Evolutionary conservation across 2,888 invertebrate species (phyloP).

Genomic region (Brachyptera risi): DNA sequence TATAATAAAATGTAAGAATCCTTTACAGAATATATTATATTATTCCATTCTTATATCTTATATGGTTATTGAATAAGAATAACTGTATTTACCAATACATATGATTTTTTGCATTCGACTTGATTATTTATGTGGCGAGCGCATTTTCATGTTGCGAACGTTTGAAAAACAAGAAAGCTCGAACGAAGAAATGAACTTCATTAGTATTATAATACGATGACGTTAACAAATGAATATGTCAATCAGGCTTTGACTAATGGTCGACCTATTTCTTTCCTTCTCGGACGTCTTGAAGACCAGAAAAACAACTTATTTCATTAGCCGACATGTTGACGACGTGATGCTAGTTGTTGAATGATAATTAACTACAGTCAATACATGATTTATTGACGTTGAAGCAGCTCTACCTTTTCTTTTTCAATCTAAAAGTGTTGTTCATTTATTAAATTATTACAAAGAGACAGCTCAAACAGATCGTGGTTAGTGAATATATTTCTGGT

Average conservation of each 20-base stretch:
- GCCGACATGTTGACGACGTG: no score
- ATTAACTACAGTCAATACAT: no score
- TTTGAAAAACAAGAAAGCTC: background rate
- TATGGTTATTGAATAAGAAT: background rate
- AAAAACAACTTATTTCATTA: no score
- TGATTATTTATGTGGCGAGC: background rate
- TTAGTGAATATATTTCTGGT: no score
- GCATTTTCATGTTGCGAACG: background rate
- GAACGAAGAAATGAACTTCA: background rate
- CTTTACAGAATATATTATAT: background rate
- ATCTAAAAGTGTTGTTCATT: no score
- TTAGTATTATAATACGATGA: background rate
- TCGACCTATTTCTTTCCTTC: slow-evolving; percentile 3
- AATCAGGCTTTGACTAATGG: slow-evolving; percentile 9
- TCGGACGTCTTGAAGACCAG: no score
- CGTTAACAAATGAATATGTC: background rate
- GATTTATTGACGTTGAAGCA: background rate
- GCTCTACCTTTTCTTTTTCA: background rate
- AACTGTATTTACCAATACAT: background rate
- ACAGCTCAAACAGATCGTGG: no score
- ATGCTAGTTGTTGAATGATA: no score
- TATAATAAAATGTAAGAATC: no score
- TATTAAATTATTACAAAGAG: no score
- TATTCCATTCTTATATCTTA: background rate
- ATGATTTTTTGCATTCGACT: no score